Evolutionary conservation across 2,113 vertebrate species (phyloP).

Genomic region (Ailurus styani): DNA sequence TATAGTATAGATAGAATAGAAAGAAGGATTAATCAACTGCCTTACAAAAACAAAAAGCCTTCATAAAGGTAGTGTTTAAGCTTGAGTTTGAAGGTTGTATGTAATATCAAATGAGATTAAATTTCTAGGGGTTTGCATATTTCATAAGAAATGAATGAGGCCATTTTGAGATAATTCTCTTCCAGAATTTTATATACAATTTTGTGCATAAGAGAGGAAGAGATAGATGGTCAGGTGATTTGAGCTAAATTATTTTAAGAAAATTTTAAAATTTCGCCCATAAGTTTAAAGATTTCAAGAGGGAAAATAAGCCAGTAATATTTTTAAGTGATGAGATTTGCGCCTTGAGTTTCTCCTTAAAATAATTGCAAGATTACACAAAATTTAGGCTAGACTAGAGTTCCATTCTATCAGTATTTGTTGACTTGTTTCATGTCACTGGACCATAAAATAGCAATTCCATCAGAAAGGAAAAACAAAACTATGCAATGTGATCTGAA

Average conservation of each 20-base stretch:
- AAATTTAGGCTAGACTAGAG: background rate
- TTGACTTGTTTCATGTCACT: background rate
- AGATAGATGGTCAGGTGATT: background rate
- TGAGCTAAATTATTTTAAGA: background rate
- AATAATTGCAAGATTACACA: background rate
- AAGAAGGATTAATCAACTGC: background rate
- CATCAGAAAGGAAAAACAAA: background rate
- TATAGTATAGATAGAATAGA: background rate
- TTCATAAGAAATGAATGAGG: background rate
- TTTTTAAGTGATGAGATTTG: background rate
- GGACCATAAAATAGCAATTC: background rate
- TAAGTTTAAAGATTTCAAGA: background rate
- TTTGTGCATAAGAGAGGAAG: background rate
- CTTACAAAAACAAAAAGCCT: background rate
- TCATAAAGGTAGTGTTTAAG: background rate
- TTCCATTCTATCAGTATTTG: background rate
- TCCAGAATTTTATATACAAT: background rate
- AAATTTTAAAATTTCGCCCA: background rate
- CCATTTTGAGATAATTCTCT: background rate
- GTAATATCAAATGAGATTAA: background rate
- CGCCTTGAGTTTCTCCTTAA: background rate
- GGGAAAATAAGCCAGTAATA: background rate
- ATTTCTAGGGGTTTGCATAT: background rate
- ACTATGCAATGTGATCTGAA: background rate
- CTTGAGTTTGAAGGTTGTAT: background rate